Conservation (phyloP, 2,113 vertebrate genomes). For the Tachysurus fulvidraco region DNA sequence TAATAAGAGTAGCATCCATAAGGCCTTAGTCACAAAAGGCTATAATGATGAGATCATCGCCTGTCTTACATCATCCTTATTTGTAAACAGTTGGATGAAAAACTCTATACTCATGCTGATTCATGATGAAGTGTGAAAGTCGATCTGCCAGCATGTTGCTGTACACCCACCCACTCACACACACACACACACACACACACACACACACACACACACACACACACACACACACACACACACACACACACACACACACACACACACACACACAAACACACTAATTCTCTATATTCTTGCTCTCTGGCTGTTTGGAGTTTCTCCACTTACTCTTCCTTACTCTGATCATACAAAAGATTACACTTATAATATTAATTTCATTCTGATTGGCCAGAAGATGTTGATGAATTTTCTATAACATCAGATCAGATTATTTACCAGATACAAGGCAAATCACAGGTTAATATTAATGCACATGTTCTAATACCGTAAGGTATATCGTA, state of each 20-base stretch:
- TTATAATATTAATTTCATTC: not conserved
- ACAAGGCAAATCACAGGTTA: not conserved
- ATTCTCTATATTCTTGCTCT: not conserved
- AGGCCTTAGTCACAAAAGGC: not conserved
- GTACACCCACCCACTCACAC: not conserved
- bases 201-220: too few species aligned
- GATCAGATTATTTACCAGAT: not conserved
- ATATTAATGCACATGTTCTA: not conserved
- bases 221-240: not conserved
- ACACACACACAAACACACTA: not conserved
- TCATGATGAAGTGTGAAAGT: constrained; percentile 13
- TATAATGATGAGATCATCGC: not conserved
- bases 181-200: not conserved
- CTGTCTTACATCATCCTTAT: constrained; percentile 15
- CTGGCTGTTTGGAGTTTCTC: not conserved
- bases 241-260: too few species aligned
- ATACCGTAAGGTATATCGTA: not conserved
- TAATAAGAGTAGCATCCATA: not conserved
- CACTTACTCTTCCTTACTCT: not conserved
- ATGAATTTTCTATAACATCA: not conserved
- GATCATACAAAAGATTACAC: not conserved
- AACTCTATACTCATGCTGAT: not conserved
- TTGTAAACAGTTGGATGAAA: constrained; percentile 17
- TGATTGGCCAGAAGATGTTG: not conserved
- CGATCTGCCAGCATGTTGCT: not conserved